These are phyloP conservation scores for cat (Felis catus) DNA, from an alignment of 2,113 vertebrate species.

Conservation along the genomic window DNA sequence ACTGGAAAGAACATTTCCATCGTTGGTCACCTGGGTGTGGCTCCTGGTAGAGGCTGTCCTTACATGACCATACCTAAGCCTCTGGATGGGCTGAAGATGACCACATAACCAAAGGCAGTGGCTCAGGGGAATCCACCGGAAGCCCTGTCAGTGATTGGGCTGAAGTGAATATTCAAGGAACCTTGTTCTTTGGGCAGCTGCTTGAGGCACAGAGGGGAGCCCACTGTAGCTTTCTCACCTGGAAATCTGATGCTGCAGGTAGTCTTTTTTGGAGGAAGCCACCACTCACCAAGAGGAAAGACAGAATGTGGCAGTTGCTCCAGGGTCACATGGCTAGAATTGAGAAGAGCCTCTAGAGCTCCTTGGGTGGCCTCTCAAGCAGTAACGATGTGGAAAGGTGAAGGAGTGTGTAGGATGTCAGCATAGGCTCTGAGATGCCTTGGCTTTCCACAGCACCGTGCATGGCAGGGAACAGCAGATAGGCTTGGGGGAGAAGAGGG, in stretches of 20 bases:
- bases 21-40: not conserved
- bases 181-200: not conserved
- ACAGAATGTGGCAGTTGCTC: not conserved
- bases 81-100: not conserved
- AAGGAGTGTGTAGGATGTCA: not conserved
- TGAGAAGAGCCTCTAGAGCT: not conserved
- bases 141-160: not conserved
- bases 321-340: not conserved
- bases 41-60: not conserved
- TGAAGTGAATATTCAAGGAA: not conserved
- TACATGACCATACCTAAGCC: not conserved
- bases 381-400: not conserved
- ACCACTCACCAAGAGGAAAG: not conserved
- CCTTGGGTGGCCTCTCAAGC: not conserved
- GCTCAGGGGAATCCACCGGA: not conserved
- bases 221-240: not conserved
- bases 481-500: not conserved
- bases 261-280: not conserved
- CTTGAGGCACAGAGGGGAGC: not conserved
- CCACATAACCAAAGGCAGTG: not conserved
- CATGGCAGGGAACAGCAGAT: not conserved
- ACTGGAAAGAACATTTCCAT: not conserved
- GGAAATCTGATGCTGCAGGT: not conserved
- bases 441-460: not conserved
- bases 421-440: not conserved